phyloP scores from a whole-genome alignment of 2,113 vertebrate genomes.

The Otolemur garnettii region DNA sequence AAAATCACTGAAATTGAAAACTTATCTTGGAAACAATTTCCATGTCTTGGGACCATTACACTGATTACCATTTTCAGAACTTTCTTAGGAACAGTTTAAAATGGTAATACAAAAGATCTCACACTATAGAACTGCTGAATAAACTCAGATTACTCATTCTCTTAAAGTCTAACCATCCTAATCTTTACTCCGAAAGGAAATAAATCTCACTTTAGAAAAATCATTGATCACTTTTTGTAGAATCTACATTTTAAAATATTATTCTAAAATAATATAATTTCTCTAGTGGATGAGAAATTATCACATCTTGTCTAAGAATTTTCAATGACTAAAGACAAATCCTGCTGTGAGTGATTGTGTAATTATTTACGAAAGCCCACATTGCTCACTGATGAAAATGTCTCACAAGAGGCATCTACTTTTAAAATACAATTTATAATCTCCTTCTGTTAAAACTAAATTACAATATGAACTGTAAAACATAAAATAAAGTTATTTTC shows the following conservation, averaged over 20 bases:
- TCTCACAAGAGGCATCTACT: conserved; percentile 44
- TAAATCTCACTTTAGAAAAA: conserved; percentile 51
- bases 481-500: conserved; percentile 50
- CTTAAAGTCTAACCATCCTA: conserved; percentile 11
- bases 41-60: background rate
- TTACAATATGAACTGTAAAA: conserved; percentile 26
- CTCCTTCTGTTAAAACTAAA: conserved; percentile 62
- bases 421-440: conserved; percentile 65
- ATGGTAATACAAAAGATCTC: background rate
- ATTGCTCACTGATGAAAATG: conserved; percentile 8
- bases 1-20: background rate
- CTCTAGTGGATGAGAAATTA: conserved; percentile 63
- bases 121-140: background rate
- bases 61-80: background rate
- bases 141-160: background rate
- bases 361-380: conserved; percentile 54
- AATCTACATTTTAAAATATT: conserved; percentile 60
- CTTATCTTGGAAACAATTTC: background rate
- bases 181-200: background rate
- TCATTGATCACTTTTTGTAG: conserved; percentile 54
- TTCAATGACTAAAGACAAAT: conserved; percentile 68
- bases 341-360: conserved; percentile 43
- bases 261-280: conserved; percentile 69
- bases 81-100: conserved; percentile 10
- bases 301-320: conserved; percentile 34